Percentiles rank a stretch among this genome's conserved stretches.
These are phyloP conservation scores for Syrmaticus mikado DNA, from an alignment of 2,113 vertebrate genomes.

Conservation along the genomic window DNA sequence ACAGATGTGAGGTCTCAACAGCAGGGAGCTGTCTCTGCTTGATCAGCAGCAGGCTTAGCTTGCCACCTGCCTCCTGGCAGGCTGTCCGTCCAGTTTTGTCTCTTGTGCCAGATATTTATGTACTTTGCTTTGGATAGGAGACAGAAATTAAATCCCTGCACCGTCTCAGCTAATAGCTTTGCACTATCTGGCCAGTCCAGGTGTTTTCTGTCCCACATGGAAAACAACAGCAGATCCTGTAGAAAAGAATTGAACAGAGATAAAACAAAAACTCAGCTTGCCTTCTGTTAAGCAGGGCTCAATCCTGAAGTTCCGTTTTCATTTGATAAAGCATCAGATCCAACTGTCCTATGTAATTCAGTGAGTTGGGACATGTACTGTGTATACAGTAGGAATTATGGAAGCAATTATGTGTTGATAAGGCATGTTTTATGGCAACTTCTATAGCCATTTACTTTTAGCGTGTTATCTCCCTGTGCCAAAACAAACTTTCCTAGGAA, in stretches of 20 bases:
- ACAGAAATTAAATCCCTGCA: neutral
- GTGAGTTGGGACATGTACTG: rapidly evolving
- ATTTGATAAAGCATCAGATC: neutral
- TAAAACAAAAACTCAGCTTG: neutral
- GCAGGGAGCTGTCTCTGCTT: neutral
- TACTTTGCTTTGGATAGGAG: neutral
- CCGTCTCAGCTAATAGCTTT: neutral
- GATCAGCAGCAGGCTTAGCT: rapidly evolving
- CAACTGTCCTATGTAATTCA: rapidly evolving
- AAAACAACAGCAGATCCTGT: neutral
- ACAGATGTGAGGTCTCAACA: neutral
- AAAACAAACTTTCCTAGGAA: neutral
- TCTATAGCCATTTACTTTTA: rapidly evolving
- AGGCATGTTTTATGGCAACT: rapidly evolving
- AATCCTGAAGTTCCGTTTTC: rapidly evolving
- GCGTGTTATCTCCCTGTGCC: neutral
- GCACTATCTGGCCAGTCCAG: neutral
- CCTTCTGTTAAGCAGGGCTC: neutral
- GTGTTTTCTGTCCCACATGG: neutral
- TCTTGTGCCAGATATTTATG: neutral
- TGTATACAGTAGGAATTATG: rapidly evolving
- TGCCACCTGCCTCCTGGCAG: conserved; percentile 12
- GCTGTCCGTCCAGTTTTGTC: neutral
- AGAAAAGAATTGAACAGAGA: neutral
- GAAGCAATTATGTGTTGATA: rapidly evolving